Evolutionary conservation across 2,113 vertebrate genomes (phyloP), one percentile per base, ranked within the genome.

Genomic region (Halichoeres trimaculatus): DNA sequence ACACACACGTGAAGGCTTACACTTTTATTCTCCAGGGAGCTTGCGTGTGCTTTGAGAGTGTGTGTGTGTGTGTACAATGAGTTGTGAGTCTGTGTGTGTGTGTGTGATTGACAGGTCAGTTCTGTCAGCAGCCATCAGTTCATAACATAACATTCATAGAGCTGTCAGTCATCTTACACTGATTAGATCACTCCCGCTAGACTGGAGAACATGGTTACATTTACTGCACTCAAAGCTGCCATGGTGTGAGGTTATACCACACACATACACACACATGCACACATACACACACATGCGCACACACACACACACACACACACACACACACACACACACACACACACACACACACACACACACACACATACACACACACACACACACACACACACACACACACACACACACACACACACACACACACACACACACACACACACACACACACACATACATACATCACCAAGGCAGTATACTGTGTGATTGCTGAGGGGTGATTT

Each of bases 111-210:
- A 83, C 74, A 78, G 60, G 66, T 73, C 11, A 26, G 67, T 64
- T 67, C 61, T 80, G 69, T 74, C 59, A 75, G 68, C 65, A 64
- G 62, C 62, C 74, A 48, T 47, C 54, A 56, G 68, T 65, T 73
- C 8, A 13, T 65, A 79, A 74, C 77, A 74, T 48, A 69, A 62
- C 68, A 67, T 73, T 72, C 71, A 60, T 45, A n/a, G 64, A 72
- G 75, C 77, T 72, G 84, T 82, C 85, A 85, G 55, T 88, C 81
- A 84, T 74, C 68, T 58, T 53, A 13, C 51, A 20, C 40, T 34
- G 45, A 86, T 83, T 80, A 76, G 76, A 69, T 74, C 68, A 56
- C 64, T 38, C 70, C 34, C 72, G 52, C 51, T 66, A 38, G 69
- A 70, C 26, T 71, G 6, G 8, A 24, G 1, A 68, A 50, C 43